Conservation (phyloP, 2,888 invertebrate genomes). For the Hirudinaria manillensis region DNA sequence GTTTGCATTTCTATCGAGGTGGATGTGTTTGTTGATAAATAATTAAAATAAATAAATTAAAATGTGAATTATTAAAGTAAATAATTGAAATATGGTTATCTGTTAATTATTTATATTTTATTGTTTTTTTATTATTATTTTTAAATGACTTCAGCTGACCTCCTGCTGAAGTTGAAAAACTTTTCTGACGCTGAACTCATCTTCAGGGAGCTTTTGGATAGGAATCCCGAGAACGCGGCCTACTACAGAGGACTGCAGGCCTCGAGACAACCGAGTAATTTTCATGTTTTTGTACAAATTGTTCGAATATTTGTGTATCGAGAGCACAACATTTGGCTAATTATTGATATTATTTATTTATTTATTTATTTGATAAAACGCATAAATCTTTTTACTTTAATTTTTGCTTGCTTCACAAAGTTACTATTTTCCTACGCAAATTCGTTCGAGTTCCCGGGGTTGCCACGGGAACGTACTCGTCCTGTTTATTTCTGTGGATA, state of each 20-base stretch:
- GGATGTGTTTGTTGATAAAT: background rate
- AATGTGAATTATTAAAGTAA: too few relatives aligned
- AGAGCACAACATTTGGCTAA: background rate
- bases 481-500: too few relatives aligned
- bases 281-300: background rate
- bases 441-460: too few relatives aligned
- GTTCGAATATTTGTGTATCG: background rate
- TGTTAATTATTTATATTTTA: too few relatives aligned
- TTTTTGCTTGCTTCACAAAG: too few relatives aligned
- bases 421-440: too few relatives aligned
- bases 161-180: conserved; percentile 58
- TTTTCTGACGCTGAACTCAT: conserved; percentile 69
- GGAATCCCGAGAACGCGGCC: conserved; percentile 91
- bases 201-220: conserved; percentile 72
- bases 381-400: too few relatives aligned
- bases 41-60: too few relatives aligned
- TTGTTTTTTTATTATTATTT: too few relatives aligned
- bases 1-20: background rate
- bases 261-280: conserved; percentile 66
- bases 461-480: too few relatives aligned
- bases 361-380: background rate
- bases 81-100: too few relatives aligned
- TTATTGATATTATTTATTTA: background rate
- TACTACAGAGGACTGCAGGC: conserved; percentile 85
- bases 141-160: conserved; percentile 49